Base-by-base conservation (phyloP, 2,888 invertebrate genomes). In the Lymantria dispar region DNA sequence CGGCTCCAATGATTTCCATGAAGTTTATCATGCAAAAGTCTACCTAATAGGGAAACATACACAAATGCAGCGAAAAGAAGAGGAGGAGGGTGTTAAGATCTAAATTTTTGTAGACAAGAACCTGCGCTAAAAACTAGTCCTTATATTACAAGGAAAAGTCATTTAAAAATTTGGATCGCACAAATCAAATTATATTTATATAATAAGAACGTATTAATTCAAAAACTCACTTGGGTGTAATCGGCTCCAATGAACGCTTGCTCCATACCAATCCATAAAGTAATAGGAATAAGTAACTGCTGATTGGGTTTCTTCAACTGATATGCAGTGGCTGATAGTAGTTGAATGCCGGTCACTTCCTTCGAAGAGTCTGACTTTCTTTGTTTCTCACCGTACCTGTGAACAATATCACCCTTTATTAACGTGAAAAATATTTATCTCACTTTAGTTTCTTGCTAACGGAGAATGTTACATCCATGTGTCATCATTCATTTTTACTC, bases 221-320 rank as follows among this genome's bases (percentile, higher is more conserved):
- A n/a, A 41, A 0, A n/a, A 50, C 41, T 15, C 80, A 95, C 95
- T 92, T 95, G 95, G 7, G 97, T 97, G 78, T 96, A 97, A 72
- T 97, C 97, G 58, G 98, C 98, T 13, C 97, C 96, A 66, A 98
- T 96, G 87, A 98, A 99, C 0, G 98, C 99, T 80, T 99, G 99
- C 79, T 99, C 98, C 94, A 99, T 96, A 51, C 99, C 99, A 70
- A 98, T 98, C 95, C 98, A 99, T 46, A 99, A 92, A 0, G 99
- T 99, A 58, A 99, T 95, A 0, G 98, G 98, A 59, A 99, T 97
- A 36, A 99, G 93, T 7, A 99, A 92, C 72, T 98, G 95, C 76
- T 98, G 98, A 77, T 98, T 96, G 0, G 96, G 96, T 79, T 98
- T 96, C 84, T 96, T 96, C 74, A 98, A 92, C 78, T 99, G 98